Evolutionary conservation across 2,113 vertebrate species (phyloP), one percentile per base, ranked within the genome.

Genomic region (Hemiprocne comata): DNA sequence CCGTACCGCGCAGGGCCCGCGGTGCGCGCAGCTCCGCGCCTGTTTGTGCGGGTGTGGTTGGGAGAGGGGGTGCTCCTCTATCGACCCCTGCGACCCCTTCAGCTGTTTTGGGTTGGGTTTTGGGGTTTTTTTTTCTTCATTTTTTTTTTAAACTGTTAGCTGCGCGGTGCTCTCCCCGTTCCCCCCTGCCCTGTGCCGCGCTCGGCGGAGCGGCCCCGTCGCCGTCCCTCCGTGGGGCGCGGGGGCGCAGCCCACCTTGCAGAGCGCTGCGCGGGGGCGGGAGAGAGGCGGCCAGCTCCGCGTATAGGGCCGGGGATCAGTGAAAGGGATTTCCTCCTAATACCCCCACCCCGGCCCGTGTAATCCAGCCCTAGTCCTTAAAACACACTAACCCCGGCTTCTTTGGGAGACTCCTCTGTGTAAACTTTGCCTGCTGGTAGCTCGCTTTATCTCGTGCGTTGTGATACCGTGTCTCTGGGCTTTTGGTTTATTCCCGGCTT

Each of bases 351-450:
- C 46, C 62, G 29, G 38, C 72, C 85, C 80, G 6, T 77, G 83
- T 93, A 95, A 89, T 79, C 92, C 93, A 95, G 76, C 81, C 65
- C 72, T 51, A 70, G 69, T 73, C 95, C 94, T 93, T 74, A 46
- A 92, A 90, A 76, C 71, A 85, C 64, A 72, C 92, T 70, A 31
- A 76, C 91, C 77, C 15, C 14, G 73, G 81, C 74, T 79, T 64
- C 93, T 61, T 33, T 33, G 78, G 85, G 57, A 92, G 83, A 25
- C 78, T 85, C 53, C 76, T 53, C 71, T 62, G 66, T 74, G 89
- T 72, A 75, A 96, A 97, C 94, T 95, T 96, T 78, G 84, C 85
- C 85, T 38, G 85, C 89, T 34, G 94, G 78, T 79, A 81, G 66
- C 80, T 87, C 44, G 15, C 85, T 71, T 76, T 82, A 95, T 91